Base-by-base conservation (phyloP, 2,797 vertebrate genomes). In the Cossypha heuglini region DNA sequence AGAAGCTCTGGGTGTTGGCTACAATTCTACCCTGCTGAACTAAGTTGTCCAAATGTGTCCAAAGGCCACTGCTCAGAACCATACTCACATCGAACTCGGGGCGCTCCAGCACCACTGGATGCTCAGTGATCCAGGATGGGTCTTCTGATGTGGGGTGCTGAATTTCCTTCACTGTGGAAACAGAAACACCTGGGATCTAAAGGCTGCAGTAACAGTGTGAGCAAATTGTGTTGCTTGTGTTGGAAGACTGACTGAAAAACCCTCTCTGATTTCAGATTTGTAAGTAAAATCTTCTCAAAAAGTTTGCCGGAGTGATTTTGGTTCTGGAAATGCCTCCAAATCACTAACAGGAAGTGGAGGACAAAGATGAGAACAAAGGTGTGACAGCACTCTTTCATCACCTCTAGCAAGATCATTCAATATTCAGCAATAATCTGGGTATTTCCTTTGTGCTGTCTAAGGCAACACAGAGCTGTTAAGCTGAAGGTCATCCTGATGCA, bases 81-180 rank as follows among this genome's bases (percentile, higher is more conserved):
- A 73, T 92, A 97, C 97, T 97, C 93, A 98, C 95, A 93, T 96
- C 29, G 0, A 95, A 94, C 20, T 96, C 81, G 0, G 90, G 91
- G 15, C 55, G 96, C 52, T 89, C 67, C 79, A 93, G 88, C 94
- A 97, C 91, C 74, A 83, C 75, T 16, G 97, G 96, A 45, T 96
- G 96, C 62, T 96, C 97, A 25, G 95, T 96, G 57, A 96, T 97
- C 96, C 95, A 96, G 75, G 94, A 76, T 19, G 72, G 33, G 31
- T 97, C 97, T 91, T 97, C 97, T 28, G 78, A 86, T 17, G 85
- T 49, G 28, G 96, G 55, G 20, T 95, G 86, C 5, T 97, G 72
- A 91, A 98, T 87, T 94, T 96, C 98, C 95, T 96, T 98, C 91
- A 98, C 98, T 98, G 84, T 86, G 78, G 88, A 96, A 96, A 96